These are phyloP conservation scores for Dipodomys ordii DNA, from an alignment of 2,113 vertebrate genomes.

Conservation along the genomic window DNA sequence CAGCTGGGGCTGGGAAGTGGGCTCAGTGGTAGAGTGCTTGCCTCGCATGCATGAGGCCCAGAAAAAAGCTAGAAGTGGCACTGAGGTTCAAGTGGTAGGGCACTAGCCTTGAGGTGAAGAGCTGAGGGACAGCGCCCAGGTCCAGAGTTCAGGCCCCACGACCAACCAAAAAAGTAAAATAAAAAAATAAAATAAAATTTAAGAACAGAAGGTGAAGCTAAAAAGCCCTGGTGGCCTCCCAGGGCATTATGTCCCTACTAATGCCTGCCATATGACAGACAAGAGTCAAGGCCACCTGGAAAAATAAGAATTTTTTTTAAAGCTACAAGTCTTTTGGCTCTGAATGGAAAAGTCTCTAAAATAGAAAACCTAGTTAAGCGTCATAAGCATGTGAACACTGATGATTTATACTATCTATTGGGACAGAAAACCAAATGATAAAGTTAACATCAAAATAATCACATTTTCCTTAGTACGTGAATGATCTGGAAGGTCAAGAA, in stretches of 20 bases:
- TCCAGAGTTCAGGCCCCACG: not conserved
- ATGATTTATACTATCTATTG: not conserved
- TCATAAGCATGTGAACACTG: not conserved
- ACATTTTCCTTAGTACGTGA: not conserved
- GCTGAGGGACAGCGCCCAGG: too few species aligned
- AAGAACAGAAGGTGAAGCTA: not conserved
- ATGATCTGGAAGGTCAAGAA: not conserved
- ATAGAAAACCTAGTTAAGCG: not conserved
- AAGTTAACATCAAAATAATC: not conserved
- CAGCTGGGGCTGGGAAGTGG: too few species aligned
- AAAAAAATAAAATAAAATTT: not conserved
- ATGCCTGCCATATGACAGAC: too few species aligned
- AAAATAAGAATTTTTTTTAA: not conserved
- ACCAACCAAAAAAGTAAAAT: not conserved
- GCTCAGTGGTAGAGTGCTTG: too few species aligned
- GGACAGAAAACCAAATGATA: not conserved
- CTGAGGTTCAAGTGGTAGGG: too few species aligned
- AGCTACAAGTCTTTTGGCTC: not conserved
- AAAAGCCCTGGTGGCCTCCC: not conserved
- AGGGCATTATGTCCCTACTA: not conserved
- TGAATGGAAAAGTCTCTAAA: not conserved
- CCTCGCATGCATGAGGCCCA: too few species aligned
- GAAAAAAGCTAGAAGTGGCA: too few species aligned
- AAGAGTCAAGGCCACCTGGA: not conserved
- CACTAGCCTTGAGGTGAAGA: too few species aligned